Percentiles rank a stretch among this genome's conserved stretches.
These are phyloP conservation scores for Muntiacus muntjak DNA, from an alignment of 2,113 vertebrate genomes.

Conservation along the genomic window DNA sequence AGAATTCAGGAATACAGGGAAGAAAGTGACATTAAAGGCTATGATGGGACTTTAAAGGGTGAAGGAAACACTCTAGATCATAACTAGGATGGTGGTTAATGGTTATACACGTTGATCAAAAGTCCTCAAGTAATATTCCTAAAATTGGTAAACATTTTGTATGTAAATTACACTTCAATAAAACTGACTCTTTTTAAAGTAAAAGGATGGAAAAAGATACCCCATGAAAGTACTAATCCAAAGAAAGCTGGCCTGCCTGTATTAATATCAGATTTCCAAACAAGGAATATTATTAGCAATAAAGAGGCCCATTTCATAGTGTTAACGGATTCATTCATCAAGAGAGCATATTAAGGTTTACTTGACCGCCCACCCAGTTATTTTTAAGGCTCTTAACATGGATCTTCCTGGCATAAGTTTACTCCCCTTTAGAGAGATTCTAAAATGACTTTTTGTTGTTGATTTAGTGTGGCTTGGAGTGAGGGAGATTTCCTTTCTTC, in stretches of 20 bases:
- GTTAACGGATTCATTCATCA: background rate
- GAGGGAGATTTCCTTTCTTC: conserved; percentile 1
- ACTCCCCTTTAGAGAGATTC: background rate
- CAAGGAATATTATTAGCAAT: background rate
- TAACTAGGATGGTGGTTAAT: background rate
- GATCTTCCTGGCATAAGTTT: background rate
- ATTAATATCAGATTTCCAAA: background rate
- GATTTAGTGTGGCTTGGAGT: background rate
- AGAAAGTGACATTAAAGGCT: background rate
- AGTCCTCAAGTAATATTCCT: background rate
- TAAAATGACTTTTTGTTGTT: background rate
- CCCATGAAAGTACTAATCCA: background rate
- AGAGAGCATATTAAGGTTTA: background rate
- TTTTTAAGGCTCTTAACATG: background rate
- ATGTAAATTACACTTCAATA: background rate
- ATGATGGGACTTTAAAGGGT: background rate
- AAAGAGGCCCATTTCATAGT: background rate
- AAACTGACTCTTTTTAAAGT: background rate
- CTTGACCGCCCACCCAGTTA: background rate
- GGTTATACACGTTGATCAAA: background rate
- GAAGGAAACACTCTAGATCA: background rate
- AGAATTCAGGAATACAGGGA: background rate
- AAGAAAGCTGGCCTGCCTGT: background rate
- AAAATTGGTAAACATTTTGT: background rate
- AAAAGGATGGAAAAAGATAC: background rate